Evolutionary conservation across 1,140 invertebrate genomes (phyloP), one percentile per base, ranked within the genome.

Genomic region (Leucophenga varia): DNA sequence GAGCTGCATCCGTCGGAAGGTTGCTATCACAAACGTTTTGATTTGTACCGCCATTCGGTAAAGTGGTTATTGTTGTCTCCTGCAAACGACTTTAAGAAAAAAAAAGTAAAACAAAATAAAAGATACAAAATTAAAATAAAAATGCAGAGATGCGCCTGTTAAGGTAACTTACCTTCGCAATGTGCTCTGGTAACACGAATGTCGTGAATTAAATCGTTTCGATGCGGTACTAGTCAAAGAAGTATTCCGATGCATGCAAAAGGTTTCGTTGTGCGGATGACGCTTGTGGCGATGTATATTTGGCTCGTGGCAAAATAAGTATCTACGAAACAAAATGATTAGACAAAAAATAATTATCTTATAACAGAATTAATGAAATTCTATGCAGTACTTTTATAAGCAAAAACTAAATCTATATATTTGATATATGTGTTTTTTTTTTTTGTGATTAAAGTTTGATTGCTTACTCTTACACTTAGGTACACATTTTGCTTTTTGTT

Each of bases 151-250:
- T n/a, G n/a, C n/a, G n/a, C n/a, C n/a, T n/a, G n/a, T n/a, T n/a
- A n/a, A n/a, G n/a, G n/a, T n/a, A 3, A 57, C 53, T 71, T 45
- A 73, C 71, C 71, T 73, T 54, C 67, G 52, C 8, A 71, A 44
- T 17, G 71, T 74, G 46, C 72, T 74, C 39, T 74, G 72, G 43
- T 72, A 67, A 49, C 59, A 70, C 22, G 64, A 74, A 20, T 64
- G 60, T 5, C 68, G 53, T 0, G 71, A 72, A 38, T 72, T 59
- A 47, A 50, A 74, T 5, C 72, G 56, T 35, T 68, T 72, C 7
- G 68, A 74, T 35, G 72, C 61, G 21, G 71, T 73, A 55, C 71
- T 74, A 52, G 71, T 74, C 55, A 74, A 34, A 36, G 72, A 74
- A 38, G 72, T 70, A 41, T 74, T 63, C 25, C 72, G 57, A 47